These are phyloP conservation scores for Sanderia malayensis DNA, from an alignment of 30 jellyfish, hydroid and myxozoan genomes.

Conservation along the genomic window DNA sequence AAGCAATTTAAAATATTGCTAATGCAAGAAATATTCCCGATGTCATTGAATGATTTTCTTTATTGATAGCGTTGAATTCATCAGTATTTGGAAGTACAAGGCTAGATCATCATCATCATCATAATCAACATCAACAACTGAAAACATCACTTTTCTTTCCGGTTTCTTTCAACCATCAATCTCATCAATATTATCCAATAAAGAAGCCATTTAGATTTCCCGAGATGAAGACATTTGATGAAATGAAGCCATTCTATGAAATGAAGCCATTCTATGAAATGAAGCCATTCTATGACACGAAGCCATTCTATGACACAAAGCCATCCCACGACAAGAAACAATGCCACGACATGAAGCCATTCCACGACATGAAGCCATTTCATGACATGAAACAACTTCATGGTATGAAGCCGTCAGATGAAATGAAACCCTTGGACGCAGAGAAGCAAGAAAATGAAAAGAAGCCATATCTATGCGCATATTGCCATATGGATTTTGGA, in stretches of 20 bases:
- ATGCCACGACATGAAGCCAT: background rate
- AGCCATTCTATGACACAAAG: too few species aligned
- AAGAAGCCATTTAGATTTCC: background rate
- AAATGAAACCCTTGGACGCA: background rate
- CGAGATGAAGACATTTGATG: background rate
- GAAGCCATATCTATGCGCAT: constrained; percentile 38
- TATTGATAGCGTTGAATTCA: too few species aligned
- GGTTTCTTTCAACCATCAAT: background rate
- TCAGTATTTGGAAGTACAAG: too few species aligned
- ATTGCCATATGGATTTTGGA: constrained; percentile 52
- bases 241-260: background rate
- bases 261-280: background rate
- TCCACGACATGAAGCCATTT: background rate
- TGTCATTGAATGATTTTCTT: too few species aligned
- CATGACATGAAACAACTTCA: background rate
- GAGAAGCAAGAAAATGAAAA: background rate
- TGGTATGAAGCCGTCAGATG: background rate
- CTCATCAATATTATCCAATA: background rate
- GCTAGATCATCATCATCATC: too few species aligned
- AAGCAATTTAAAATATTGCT: too few species aligned
- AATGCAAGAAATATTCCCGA: too few species aligned
- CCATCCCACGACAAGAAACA: too few species aligned
- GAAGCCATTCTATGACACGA: constrained; percentile 5
- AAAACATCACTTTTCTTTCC: background rate
- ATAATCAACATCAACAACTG: too few species aligned